These are phyloP conservation scores for Borostomias antarcticus DNA, from an alignment of 2,797 vertebrate species.

Conservation along the genomic window DNA sequence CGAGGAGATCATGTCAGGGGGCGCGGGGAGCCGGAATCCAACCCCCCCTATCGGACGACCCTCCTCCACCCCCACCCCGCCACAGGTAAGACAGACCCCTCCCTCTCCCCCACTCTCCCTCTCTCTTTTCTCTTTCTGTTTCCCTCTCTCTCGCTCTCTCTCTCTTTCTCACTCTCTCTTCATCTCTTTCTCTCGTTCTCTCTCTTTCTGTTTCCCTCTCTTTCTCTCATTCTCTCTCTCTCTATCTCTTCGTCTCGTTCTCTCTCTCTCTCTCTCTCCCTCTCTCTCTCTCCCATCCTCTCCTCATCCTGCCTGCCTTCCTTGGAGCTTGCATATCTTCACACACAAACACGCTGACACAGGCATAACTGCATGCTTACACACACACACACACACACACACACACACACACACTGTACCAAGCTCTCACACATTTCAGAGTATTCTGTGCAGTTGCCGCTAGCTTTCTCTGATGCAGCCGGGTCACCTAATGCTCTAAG, in stretches of 20 bases:
- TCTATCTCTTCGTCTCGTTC: not conserved
- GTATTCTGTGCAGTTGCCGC: no score
- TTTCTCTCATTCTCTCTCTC: not conserved
- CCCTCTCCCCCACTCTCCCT: not conserved
- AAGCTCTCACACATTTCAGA: no score
- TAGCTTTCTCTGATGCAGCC: no score
- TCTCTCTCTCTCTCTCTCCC: not conserved
- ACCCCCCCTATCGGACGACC: slow-evolving; percentile 81
- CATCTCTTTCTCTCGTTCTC: no score
- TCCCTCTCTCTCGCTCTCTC: no score
- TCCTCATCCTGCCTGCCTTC: no score
- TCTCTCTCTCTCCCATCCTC: not conserved
- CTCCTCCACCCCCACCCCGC: slow-evolving; percentile 90
- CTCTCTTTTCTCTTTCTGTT: not conserved
- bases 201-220: no score
- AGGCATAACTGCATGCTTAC: not conserved
- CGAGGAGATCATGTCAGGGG: slow-evolving; percentile 95
- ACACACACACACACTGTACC: not conserved
- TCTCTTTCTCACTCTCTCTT: no score
- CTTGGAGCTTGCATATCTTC: no score
- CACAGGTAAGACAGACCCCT: slow-evolving; percentile 82
- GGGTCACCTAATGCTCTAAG: no score
- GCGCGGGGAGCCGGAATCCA: slow-evolving; percentile 70
- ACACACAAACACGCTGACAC: no score
- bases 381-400: not conserved